Evolutionary conservation across 2,113 vertebrate species (phyloP), one percentile per base, ranked within the genome.

Genomic region (Ictalurus furcatus): DNA sequence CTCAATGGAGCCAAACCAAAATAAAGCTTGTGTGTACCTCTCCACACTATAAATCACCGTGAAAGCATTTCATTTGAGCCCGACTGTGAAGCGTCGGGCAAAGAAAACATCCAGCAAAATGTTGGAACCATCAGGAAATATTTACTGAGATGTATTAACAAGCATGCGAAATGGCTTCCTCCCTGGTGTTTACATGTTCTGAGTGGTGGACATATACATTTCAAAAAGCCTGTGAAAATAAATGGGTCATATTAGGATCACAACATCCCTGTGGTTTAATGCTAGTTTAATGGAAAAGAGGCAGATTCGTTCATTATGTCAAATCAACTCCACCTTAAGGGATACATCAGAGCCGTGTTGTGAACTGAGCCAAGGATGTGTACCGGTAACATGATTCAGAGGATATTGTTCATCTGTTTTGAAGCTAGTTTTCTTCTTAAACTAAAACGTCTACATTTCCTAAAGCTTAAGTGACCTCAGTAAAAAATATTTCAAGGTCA

Each of bases 211-310:
- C 88, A 65, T 90, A 85, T 85, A 87, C 85, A 48, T 90, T 93
- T 79, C 25, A 90, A 92, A 90, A 92, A 91, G 90, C 86, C 54
- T 61, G 73, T 78, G 34, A 92, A 92, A 91, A 94, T 76, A 85
- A 89, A 89, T 88, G 23, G 67, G 28, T 89, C 1, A 87, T 86
- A 65, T 2, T 14, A 28, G 87, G 85, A 85, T 65, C 85, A 85
- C 3, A 84, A 30, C 40, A 88, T 80, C 79, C 91, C 67, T 44
- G n/a, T 52, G 83, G 58, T 88, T 80, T 44, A 74, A 21, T 61
- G 25, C 52, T 16, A 76, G 71, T 48, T 78, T 87, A 84, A 87
- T 81, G 17, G 56, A 17, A 85, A 17, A 56, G 84, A 87, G 63
- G 54, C 13, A 23, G 81, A 71, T 84, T 58, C 89, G 69, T 9